phyloP scores from a whole-genome alignment of 2,113 vertebrate species.

The Gulo gulo region DNA sequence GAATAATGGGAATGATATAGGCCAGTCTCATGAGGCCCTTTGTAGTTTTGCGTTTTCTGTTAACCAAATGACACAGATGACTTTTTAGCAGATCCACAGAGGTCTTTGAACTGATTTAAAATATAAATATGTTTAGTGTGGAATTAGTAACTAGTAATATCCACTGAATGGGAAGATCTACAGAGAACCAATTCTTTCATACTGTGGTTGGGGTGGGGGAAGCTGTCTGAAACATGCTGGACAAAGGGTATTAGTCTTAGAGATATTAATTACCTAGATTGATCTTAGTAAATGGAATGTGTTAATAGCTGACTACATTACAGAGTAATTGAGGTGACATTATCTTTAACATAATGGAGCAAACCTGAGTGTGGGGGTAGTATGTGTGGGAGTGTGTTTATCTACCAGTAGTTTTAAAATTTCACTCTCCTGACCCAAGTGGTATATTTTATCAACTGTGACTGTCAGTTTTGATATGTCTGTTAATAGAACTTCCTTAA shows the following conservation, averaged over 20 bases:
- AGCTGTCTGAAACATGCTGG: background rate
- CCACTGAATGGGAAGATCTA: background rate
- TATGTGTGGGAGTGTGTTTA: background rate
- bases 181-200: background rate
- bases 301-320: background rate
- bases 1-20: background rate
- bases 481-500: background rate
- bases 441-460: background rate
- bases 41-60: background rate
- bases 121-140: background rate
- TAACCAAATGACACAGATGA: background rate
- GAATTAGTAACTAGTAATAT: background rate
- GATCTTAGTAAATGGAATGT: background rate
- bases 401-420: background rate
- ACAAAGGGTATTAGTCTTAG: background rate
- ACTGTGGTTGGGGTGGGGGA: background rate
- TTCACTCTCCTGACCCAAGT: background rate
- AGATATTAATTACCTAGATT: background rate
- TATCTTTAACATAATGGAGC: background rate
- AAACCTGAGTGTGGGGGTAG: background rate
- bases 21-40: background rate
- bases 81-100: background rate
- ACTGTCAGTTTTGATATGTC: background rate
- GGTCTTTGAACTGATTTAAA: constrained; percentile 26
- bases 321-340: background rate